Base-by-base conservation (phyloP, 64 coral and sea anemone genomes). In the Stylophora pistillata region DNA sequence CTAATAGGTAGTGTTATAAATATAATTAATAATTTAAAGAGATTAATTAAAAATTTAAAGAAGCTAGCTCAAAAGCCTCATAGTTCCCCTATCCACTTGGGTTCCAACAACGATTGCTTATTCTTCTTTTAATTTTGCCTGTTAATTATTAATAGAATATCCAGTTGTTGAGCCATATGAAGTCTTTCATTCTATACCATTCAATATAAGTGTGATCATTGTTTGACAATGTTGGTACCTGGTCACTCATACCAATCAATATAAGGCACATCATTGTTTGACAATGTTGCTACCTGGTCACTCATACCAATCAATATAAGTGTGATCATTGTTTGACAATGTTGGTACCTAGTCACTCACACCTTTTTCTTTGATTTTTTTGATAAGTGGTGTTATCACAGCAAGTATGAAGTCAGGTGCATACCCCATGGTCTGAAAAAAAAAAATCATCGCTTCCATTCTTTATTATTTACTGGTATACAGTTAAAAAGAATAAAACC, bases 331-430 rank as follows among this genome's bases (percentile, higher is more conserved):
- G 37, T 47, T 47, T 47, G 37, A 47, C 37, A 13, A 21, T 63
- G 0, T 17, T n/a, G 32, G 15, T 18, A 57, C 12, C 13, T 10
- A 68, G 3, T 53, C 11, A 74, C 21, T 32, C 30, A 0, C 81
- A 98, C 97, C 97, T 99, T 95, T 95, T 29, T 68, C 74, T 74
- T 95, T 99, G 16, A 99, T 91, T 53, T 92, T 87, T 78, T 95
- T 99, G 13, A 99, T 90, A 18, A 99, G 73, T 33, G 93, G 93
- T 88, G 86, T 95, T 78, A 99, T 93, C 16, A 91, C 93, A 58
- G 89, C 76, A 21, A 90, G 90, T 37, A 99, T 91, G 69, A 99
- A 99, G 71, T 99, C 97, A 74, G 97, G 97, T 29, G 93, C 89
- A 85, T 90, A 99, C 58, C 97, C 97, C 61, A 95, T 81, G 54